Conservation (phyloP, 2,797 vertebrate species). For the Eupleurogrammus muticus region DNA sequence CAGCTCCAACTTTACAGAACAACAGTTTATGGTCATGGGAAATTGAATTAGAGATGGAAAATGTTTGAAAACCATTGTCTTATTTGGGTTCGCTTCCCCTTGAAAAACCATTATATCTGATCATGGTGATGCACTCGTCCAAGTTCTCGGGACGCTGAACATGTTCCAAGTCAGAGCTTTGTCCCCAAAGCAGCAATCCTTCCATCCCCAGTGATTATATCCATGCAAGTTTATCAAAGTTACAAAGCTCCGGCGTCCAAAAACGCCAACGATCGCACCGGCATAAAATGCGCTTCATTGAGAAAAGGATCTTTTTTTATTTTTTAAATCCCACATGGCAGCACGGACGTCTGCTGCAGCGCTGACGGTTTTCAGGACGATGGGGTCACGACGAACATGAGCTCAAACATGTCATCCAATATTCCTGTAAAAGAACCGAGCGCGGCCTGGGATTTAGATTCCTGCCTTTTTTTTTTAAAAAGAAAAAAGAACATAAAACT, state of each 20-base stretch:
- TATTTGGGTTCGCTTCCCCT: slow-evolving; percentile 16
- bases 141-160: slow-evolving; percentile 41
- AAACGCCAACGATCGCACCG: background rate
- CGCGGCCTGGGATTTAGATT: slow-evolving; percentile 28
- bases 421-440: slow-evolving; percentile 1
- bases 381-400: background rate
- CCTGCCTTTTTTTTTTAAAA: slow-evolving; percentile 11
- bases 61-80: slow-evolving; percentile 11
- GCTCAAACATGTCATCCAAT: background rate
- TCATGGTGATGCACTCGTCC: slow-evolving; percentile 29
- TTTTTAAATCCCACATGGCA: background rate
- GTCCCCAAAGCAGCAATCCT: too few species aligned
- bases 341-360: background rate
- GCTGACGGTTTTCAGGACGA: background rate
- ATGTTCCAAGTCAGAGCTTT: too few species aligned
- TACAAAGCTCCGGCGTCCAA: background rate
- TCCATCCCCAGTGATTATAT: slow-evolving; percentile 28
- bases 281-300: background rate
- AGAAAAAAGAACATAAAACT: slow-evolving; percentile 11
- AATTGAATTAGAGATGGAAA: background rate
- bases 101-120: slow-evolving; percentile 50
- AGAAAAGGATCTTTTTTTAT: background rate
- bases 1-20: too few species aligned
- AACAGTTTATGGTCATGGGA: background rate
- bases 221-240: background rate